phyloP scores from a whole-genome alignment of 2,888 invertebrate species.

The Noctua comes region DNA sequence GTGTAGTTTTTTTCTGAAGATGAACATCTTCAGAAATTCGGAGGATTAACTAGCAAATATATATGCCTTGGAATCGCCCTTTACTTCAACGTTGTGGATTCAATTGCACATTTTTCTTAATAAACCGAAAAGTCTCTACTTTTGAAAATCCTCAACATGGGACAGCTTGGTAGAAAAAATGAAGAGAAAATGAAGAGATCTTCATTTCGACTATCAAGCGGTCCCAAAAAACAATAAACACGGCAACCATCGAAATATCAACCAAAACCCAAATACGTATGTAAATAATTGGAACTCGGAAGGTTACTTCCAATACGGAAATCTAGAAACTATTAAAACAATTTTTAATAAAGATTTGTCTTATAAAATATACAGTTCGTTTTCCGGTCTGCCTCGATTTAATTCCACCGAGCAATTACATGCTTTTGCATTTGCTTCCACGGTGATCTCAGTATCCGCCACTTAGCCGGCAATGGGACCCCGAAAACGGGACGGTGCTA shows the following conservation, averaged over 20 bases:
- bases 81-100: no score
- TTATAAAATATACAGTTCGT: constrained; percentile 49
- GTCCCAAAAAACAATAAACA: neutral
- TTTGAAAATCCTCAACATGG: neutral
- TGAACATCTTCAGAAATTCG: no score
- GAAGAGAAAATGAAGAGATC: no score
- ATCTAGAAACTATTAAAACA: constrained; percentile 54
- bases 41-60: no score
- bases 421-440: constrained; percentile 50
- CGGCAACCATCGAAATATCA: neutral
- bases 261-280: constrained; percentile 11
- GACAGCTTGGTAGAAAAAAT: no score
- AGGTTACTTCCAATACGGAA: constrained; percentile 62
- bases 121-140: neutral
- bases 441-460: constrained; percentile 45
- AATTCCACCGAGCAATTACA: constrained; percentile 56
- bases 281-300: constrained; percentile 51
- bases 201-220: constrained; percentile 2
- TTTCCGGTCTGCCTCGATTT: constrained; percentile 62
- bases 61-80: neutral
- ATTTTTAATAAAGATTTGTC: constrained; percentile 52
- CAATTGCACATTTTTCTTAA: neutral
- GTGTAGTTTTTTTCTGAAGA: neutral
- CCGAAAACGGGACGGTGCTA: constrained; percentile 18
- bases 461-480: constrained; percentile 15